Evolutionary conservation across 2,888 invertebrate species (phyloP), one percentile per base, ranked within the genome.

Genomic region (Merodon equestris): DNA sequence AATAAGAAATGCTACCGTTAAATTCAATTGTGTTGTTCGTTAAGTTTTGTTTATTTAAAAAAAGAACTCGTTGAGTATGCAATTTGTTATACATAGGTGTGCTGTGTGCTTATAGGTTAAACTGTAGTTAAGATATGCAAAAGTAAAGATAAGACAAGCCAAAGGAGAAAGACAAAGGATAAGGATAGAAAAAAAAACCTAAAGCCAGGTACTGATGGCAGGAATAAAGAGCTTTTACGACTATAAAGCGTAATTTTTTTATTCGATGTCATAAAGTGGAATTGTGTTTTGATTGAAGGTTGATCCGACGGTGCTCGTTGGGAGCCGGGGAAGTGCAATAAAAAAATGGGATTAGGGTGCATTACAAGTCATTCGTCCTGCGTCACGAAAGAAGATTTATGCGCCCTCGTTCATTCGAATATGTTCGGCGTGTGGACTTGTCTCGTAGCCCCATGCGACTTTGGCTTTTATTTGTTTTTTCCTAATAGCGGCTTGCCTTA

Each of bases 191-290:
- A n/a, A n/a, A 47, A 53, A 47, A 58, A 14, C 50, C 72, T 51
- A 48, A 56, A 48, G 47, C 60, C 47, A 58, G 17, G 42, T 18
- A 48, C 27, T 63, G 56, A 60, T 67, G 61, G 38, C 67, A 42
- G 60, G 57, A 74, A 74, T 74, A 74, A 74, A 74, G 44, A 74
- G 74, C 68, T 74, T 74, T 72, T 68, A n/a, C n/a, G n/a, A n/a
- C n/a, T n/a, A 74, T 74, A 68, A 68, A 74, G 67, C 74, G 51
- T 56, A 40, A 54, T 50, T 51, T 70, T 72, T 74, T 74, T 74
- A 74, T 68, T 68, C 68, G 67, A 18, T 17, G 56, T 63, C 38
- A 61, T 63, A 74, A 74, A 74, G 56, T 38, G 50, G 45, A 61
- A 64, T 61, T 61, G 13, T 51, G 34, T 56, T 71, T 71, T 61